Evolutionary conservation across 2,888 invertebrate species (phyloP).

Genomic region (Tanypteryx hageni): DNA sequence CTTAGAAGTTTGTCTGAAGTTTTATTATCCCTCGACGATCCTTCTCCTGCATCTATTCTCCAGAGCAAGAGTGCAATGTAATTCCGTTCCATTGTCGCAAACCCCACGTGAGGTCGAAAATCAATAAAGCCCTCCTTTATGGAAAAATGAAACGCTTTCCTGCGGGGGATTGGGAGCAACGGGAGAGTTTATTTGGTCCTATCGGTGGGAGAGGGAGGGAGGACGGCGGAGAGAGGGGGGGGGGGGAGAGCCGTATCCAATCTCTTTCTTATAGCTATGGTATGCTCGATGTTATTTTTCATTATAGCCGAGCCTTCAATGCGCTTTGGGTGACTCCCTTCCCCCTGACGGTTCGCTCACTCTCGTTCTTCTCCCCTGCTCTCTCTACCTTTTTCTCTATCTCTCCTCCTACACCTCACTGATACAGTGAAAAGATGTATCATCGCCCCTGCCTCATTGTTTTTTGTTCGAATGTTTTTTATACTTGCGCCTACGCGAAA

Average conservation of each 20-base stretch:
- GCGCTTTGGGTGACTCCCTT: background rate
- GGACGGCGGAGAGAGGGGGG: too few relatives aligned
- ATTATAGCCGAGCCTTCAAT: background rate
- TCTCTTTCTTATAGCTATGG: background rate
- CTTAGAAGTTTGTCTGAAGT: too few relatives aligned
- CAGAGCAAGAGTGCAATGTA: background rate
- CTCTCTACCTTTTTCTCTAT: background rate
- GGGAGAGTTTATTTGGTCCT: background rate
- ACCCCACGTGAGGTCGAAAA: background rate
- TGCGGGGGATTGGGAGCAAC: background rate
- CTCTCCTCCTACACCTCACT: background rate
- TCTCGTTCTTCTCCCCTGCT: background rate
- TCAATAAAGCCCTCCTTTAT: background rate
- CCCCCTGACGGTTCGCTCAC: background rate
- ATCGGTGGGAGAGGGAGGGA: too few relatives aligned
- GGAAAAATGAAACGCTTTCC: slow-evolving; percentile 6
- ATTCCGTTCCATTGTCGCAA: background rate
- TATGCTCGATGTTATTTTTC: slow-evolving; percentile 47
- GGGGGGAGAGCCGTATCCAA: background rate
- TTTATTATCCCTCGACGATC: too few relatives aligned
- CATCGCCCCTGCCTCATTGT: background rate
- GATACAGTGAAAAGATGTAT: background rate
- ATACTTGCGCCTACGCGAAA: background rate
- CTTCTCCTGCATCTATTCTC: too few relatives aligned
- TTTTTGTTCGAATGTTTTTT: background rate